Evolutionary conservation across 2,797 vertebrate species (phyloP).

Genomic region (Melanotaenia nigrans): DNA sequence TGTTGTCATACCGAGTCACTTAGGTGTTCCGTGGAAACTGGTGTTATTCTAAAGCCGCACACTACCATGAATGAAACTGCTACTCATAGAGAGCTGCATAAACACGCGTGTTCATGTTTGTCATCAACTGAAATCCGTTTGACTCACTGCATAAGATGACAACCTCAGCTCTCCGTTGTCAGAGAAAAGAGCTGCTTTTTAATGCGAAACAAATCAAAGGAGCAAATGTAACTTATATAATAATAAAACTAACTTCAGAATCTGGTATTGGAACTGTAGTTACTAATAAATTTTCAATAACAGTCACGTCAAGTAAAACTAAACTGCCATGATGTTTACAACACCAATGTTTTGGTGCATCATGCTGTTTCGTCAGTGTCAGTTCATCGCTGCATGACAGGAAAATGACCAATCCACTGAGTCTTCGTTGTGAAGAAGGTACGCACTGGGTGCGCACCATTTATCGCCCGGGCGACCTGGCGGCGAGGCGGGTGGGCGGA

Average conservation of each 20-base stretch:
- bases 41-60: not conserved
- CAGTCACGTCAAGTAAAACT: not conserved
- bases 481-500: too few species aligned
- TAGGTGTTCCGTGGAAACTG: not conserved
- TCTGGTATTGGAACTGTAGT: not conserved
- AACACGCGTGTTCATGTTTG: too few species aligned
- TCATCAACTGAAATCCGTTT: too few species aligned
- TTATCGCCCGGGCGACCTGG: too few species aligned
- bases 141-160: too few species aligned
- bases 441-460: not conserved
- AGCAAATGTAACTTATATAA: not conserved
- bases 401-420: constrained; percentile 46
- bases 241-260: not conserved
- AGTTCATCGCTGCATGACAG: constrained; percentile 2
- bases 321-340: constrained; percentile 31
- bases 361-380: constrained; percentile 29
- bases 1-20: not conserved
- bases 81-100: too few species aligned
- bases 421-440: constrained; percentile 32
- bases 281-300: not conserved
- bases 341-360: constrained; percentile 43
- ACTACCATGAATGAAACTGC: not conserved
- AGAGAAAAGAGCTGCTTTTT: constrained; percentile 57
- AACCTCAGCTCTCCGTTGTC: not conserved
- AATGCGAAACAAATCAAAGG: constrained; percentile 3